Percentiles rank a stretch among this genome's conserved stretches.
Conservation (phyloP, 2,797 vertebrate genomes). For the Chelonia mydas region DNA sequence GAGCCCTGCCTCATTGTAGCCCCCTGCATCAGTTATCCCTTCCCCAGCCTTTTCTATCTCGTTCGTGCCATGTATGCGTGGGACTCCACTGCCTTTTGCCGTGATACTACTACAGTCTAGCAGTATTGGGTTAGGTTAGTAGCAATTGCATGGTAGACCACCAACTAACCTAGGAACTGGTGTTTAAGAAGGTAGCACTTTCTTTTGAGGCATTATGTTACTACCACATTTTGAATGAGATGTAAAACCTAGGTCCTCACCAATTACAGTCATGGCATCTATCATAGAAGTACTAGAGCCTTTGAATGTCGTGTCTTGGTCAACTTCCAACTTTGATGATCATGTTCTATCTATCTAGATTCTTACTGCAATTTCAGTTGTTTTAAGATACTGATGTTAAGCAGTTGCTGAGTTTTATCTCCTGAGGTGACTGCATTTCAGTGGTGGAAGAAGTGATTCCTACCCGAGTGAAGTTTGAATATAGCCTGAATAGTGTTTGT, state of each 20-base stretch:
- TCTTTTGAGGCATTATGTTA: not conserved
- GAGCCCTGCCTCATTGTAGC: not conserved
- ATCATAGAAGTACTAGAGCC: accelerated
- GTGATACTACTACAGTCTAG: accelerated
- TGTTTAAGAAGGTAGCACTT: no score
- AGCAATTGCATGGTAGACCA: accelerated
- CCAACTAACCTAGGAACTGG: not conserved
- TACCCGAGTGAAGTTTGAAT: not conserved
- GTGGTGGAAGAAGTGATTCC: not conserved
- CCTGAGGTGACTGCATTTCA: not conserved
- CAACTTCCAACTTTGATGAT: not conserved
- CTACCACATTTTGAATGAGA: not conserved
- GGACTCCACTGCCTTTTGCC: no score
- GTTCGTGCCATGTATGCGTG: no score
- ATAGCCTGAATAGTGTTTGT: not conserved
- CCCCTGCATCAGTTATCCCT: not conserved
- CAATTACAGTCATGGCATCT: not conserved
- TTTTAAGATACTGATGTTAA: not conserved
- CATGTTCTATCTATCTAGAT: not conserved
- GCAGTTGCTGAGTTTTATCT: not conserved
- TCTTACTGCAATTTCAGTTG: not conserved
- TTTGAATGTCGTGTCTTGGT: not conserved
- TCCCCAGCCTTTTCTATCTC: not conserved
- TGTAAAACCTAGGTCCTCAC: not conserved
- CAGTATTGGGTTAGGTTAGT: not conserved